Evolutionary conservation across 1,140 invertebrate genomes (phyloP), one percentile per base, ranked within the genome.

Genomic region (Teleopsis dalmanni): DNA sequence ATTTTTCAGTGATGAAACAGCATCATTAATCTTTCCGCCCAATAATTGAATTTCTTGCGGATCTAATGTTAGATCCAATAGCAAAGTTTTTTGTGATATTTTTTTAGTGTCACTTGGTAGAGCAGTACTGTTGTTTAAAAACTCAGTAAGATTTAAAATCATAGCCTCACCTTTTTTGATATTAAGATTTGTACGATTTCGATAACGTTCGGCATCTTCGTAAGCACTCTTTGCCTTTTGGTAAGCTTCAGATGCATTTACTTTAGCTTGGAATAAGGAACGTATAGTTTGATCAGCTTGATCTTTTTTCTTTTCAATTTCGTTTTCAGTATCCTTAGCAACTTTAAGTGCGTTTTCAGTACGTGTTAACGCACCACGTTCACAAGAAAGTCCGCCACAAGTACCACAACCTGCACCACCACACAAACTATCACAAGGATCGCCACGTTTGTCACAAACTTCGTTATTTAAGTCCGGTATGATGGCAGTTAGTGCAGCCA

Each of bases 361-460:
- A 62, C 87, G 91, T 4, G 85, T 87, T 4, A 91, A 80, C 19
- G 94, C 89, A 3, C 94, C 94, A 56, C 83, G 73, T 54, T 89
- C 87, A 69, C 95, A 98, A 14, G 90, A 88, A 22, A 93, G 73
- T 11, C 87, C 90, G 42, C 92, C 93, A 74, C 95, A 98, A 62
- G 80, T 81, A 23, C 81, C 84, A 73, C 95, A 98, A 0, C 91
- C 91, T 34, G 91, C 94, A 16, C 95, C 95, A 26, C 95, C 95
- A 74, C 95, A 98, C 25, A 93, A 76, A 42, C 72, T 68, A 64
- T 96, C 91, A 71, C 95, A 98, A 31, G 85, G 84, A 59, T 89
- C 82, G 21, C 88, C 90, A 25, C 76, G 79, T 58, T 84, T 81
- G 53, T 91, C 93, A 73, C 95, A 98, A 67, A 98, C 88, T 71